A percentile compares a stretch with the other conserved stretches of the same genome.
Evolutionary conservation across 2,113 vertebrate species (phyloP).

Genomic region (Holacanthus passer): DNA sequence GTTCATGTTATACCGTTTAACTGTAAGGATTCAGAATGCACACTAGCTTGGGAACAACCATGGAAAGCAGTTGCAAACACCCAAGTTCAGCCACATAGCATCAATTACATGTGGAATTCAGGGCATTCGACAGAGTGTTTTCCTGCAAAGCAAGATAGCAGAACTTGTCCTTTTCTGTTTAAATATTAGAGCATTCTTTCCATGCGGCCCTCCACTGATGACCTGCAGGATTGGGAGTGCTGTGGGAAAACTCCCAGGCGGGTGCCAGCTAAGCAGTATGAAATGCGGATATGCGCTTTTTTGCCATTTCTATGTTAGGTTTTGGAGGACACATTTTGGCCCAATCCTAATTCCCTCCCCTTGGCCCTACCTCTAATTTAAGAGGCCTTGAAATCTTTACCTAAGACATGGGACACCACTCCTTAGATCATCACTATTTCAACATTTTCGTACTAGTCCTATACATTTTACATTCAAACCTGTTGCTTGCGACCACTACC

Average conservation of each 20-base stretch:
- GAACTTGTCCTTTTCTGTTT: constrained; percentile 83
- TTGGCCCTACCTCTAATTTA: too few relatives aligned
- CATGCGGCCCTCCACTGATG: constrained; percentile 70
- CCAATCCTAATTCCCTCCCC: too few relatives aligned
- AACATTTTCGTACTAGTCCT: too few relatives aligned
- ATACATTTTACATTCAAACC: too few relatives aligned
- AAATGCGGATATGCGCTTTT: constrained; percentile 60
- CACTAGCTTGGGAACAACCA: constrained; percentile 38
- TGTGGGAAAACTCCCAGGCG: constrained; percentile 79
- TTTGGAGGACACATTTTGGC: constrained; percentile 54
- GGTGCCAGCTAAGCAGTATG: constrained; percentile 66
- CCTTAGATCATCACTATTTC: too few relatives aligned
- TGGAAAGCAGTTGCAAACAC: constrained; percentile 56
- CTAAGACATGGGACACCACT: too few relatives aligned
- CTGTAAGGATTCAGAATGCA: constrained; percentile 51
- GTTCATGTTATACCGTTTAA: constrained; percentile 61
- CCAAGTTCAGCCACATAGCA: constrained; percentile 82
- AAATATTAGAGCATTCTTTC: constrained; percentile 87
- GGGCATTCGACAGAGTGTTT: constrained; percentile 84
- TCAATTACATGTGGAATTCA: constrained; percentile 89
- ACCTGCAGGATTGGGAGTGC: constrained; percentile 72
- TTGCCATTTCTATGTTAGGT: constrained; percentile 34
- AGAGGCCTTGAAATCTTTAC: too few relatives aligned
- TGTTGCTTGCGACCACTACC: too few relatives aligned
- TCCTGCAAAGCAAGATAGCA: constrained; percentile 84